phyloP scores from a whole-genome alignment of 2,113 vertebrate species.

The Lophochroa leadbeateri region DNA sequence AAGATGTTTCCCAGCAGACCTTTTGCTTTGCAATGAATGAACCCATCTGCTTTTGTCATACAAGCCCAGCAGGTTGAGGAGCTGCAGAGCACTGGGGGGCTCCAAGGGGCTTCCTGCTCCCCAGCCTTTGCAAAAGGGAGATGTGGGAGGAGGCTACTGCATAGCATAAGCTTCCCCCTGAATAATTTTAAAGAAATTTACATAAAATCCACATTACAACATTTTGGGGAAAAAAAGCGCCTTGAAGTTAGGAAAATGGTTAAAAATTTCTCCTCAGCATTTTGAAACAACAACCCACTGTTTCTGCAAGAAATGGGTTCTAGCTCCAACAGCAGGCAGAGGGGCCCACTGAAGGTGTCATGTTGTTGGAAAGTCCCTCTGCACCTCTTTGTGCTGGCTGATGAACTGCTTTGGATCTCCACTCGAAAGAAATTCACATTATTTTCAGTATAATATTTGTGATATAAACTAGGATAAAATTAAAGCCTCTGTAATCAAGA shows the following conservation, averaged over 20 bases:
- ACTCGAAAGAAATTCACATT: not conserved
- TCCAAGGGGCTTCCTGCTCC: not conserved
- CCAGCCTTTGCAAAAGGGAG: not conserved
- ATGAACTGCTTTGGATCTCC: not conserved
- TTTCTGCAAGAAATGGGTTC: not conserved
- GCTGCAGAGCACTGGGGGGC: fast-evolving
- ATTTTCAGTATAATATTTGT: not conserved
- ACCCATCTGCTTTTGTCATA: not conserved
- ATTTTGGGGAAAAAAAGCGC: not conserved
- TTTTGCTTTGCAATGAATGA: not conserved
- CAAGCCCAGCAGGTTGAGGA: not conserved
- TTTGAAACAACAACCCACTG: not conserved
- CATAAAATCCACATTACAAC: not conserved
- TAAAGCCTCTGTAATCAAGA: not conserved
- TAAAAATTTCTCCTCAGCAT: not conserved
- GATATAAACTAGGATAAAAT: not conserved
- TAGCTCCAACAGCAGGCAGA: not conserved
- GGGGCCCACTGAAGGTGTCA: not conserved
- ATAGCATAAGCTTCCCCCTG: not conserved
- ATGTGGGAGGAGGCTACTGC: not conserved
- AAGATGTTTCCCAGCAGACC: not conserved
- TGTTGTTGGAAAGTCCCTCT: not conserved
- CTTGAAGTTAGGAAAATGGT: not conserved
- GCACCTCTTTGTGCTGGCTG: not conserved
- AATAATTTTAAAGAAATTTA: not conserved